A percentile compares a stretch with the other conserved stretches of the same genome.
Evolutionary conservation across 2,113 vertebrate species (phyloP).

Genomic region (Uria aalge): DNA sequence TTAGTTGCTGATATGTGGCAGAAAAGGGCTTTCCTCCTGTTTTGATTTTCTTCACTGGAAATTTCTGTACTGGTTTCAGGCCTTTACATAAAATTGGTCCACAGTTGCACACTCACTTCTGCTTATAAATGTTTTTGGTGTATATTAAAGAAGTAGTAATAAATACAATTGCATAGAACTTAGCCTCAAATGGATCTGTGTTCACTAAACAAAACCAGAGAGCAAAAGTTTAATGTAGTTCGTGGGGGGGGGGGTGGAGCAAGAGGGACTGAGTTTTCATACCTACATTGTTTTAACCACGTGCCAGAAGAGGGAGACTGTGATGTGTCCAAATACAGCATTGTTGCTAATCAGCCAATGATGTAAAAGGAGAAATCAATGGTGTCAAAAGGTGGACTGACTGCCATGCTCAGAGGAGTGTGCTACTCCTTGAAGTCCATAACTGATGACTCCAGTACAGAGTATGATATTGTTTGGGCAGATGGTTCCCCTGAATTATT

Average conservation of each 20-base stretch:
- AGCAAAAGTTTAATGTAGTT: not conserved
- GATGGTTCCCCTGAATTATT: not conserved
- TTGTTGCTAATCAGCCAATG: not conserved
- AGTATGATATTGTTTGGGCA: not conserved
- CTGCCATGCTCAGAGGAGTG: not conserved
- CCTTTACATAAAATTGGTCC: not conserved
- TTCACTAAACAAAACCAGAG: not conserved
- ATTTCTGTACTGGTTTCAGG: not conserved
- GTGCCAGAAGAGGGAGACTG: not conserved
- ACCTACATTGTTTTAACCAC: not conserved
- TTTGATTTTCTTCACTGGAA: not conserved
- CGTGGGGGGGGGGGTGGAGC: accelerated
- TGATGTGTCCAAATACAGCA: not conserved
- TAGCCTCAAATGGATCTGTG: not conserved
- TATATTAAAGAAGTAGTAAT: not conserved
- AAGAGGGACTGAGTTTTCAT: not conserved
- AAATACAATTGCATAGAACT: not conserved
- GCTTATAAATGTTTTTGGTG: not conserved
- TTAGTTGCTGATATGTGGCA: not conserved
- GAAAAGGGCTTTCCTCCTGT: not conserved
- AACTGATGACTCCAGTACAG: not conserved
- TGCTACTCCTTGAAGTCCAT: not conserved
- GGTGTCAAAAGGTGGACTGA: not conserved
- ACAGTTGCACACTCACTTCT: not conserved
- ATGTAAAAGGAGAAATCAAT: not conserved